Evolutionary conservation across 2,113 vertebrate genomes (phyloP).

Genomic region (Sterna hirundo): DNA sequence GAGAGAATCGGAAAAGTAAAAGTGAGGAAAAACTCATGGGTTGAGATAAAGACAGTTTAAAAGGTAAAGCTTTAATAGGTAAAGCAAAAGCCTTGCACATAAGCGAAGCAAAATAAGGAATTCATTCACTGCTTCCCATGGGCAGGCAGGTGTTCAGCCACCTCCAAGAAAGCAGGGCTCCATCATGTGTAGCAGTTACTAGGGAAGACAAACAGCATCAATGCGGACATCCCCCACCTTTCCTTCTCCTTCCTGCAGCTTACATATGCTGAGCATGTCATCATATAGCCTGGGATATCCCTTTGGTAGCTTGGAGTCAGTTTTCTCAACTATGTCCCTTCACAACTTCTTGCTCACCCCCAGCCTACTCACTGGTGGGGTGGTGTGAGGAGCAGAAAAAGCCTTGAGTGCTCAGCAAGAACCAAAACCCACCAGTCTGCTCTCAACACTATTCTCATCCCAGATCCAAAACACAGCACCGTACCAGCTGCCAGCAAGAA

Average conservation of each 20-base stretch:
- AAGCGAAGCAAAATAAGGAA: neutral
- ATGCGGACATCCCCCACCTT: too few relatives aligned
- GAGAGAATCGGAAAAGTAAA: neutral
- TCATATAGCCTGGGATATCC: neutral
- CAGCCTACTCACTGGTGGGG: neutral
- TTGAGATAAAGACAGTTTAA: neutral
- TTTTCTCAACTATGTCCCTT: neutral
- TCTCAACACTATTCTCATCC: neutral
- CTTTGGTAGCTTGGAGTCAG: neutral
- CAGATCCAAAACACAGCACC: neutral
- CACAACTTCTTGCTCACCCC: neutral
- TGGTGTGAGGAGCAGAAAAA: neutral
- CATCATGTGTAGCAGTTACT: too few relatives aligned
- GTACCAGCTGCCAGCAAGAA: neutral
- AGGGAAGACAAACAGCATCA: neutral
- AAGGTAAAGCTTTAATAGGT: neutral
- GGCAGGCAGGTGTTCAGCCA: neutral
- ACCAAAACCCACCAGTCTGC: neutral
- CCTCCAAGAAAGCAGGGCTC: neutral
- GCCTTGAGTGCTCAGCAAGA: neutral
- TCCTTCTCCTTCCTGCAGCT: neutral
- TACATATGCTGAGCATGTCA: too few relatives aligned
- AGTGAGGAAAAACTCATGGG: neutral
- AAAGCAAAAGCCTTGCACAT: neutral
- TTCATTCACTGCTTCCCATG: neutral